A percentile compares a stretch with the other conserved stretches of the same genome.
These are phyloP conservation scores for Drosophila micromelanica DNA, from an alignment of 1,140 invertebrate genomes.

Conservation along the genomic window DNA sequence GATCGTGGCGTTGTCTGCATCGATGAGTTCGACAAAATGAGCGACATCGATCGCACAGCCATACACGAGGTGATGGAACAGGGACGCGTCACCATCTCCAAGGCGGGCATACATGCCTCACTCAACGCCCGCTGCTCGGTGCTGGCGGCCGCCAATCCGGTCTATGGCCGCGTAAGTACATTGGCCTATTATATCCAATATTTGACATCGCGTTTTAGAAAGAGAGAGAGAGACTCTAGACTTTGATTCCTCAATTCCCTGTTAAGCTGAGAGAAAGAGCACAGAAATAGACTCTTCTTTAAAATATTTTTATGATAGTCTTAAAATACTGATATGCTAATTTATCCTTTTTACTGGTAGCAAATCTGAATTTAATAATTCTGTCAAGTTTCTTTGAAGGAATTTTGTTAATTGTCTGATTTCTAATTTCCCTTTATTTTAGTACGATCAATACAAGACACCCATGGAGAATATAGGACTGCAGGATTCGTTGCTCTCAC, in stretches of 20 bases:
- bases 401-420: no score
- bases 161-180: slow-evolving; percentile 94
- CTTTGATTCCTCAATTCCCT: neutral
- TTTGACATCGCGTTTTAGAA: no score
- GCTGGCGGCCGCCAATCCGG: slow-evolving; percentile 99
- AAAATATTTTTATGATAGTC: no score
- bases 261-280: no score
- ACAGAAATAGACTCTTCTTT: no score
- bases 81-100: slow-evolving; percentile 98
- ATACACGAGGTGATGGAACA: slow-evolving; percentile 99
- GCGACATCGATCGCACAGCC: slow-evolving; percentile 99
- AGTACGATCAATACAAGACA: slow-evolving; percentile 99
- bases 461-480: slow-evolving; percentile 99
- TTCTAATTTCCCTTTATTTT: slow-evolving; percentile 40
- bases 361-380: no score
- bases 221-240: no score
- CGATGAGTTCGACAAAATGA: slow-evolving; percentile 99
- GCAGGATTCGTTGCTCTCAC: slow-evolving; percentile 98
- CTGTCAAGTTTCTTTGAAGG: no score
- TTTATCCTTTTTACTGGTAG: no score
- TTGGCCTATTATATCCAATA: neutral
- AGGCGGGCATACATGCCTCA: slow-evolving; percentile 99
- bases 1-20: slow-evolving; percentile 99
- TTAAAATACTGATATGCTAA: no score
- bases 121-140: slow-evolving; percentile 99